A percentile compares a stretch with the other conserved stretches of the same genome.
phyloP scores from a whole-genome alignment of 2,113 vertebrate genomes.

The Silurus meridionalis region DNA sequence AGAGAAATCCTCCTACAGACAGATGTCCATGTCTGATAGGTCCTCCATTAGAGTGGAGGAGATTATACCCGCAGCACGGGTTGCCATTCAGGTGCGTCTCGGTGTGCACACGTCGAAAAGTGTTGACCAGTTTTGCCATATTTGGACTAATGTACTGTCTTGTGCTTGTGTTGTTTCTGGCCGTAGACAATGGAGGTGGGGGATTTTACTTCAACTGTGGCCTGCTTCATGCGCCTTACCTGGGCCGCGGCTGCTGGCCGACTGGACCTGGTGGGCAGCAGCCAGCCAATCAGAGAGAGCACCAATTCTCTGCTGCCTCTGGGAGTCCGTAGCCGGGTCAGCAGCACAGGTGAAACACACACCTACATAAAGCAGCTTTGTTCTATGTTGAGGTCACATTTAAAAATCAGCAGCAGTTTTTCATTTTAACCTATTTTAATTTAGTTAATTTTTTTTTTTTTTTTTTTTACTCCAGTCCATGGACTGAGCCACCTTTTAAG shows the following conservation, averaged over 20 bases:
- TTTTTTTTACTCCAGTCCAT: not conserved
- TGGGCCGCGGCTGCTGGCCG: conserved; percentile 97
- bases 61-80: conserved; percentile 94
- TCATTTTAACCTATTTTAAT: not conserved
- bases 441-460: not conserved
- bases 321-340: conserved; percentile 90
- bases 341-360: conserved; percentile 87
- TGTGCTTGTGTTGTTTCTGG: not conserved
- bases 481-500: not conserved
- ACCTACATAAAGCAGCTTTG: not conserved
- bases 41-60: conserved; percentile 97
- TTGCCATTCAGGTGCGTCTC: conserved; percentile 82
- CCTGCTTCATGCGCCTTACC: conserved; percentile 96
- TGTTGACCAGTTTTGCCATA: not conserved
- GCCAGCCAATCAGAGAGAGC: conserved; percentile 93
- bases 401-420: not conserved
- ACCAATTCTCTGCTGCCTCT: conserved; percentile 83
- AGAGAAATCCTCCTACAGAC: conserved; percentile 92
- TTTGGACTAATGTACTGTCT: not conserved
- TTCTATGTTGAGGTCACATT: not conserved
- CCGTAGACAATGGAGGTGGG: conserved; percentile 93
- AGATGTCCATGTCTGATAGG: conserved; percentile 93
- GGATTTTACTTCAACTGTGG: conserved; percentile 94
- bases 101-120: not conserved
- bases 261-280: conserved; percentile 93